phyloP scores from a whole-genome alignment of 2,797 vertebrate species.

The Epinephelus awoara region DNA sequence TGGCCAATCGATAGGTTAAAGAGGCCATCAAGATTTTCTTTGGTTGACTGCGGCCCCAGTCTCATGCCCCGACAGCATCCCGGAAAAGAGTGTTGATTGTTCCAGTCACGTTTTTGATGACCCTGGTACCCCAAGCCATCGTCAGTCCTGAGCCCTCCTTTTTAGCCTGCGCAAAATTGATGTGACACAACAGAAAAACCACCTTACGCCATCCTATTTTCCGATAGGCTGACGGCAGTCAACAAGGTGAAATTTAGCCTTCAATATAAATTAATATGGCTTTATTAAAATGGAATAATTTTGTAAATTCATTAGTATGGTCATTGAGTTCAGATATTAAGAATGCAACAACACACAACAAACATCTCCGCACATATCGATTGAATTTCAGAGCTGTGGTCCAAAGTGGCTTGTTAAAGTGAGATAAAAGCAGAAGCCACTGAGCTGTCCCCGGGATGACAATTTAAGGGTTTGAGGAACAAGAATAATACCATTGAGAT shows the following conservation, averaged over 20 bases:
- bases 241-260: background rate
- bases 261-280: background rate
- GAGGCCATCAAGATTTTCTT: too few species aligned
- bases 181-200: too few species aligned
- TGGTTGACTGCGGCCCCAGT: too few species aligned
- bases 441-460: conserved; percentile 12
- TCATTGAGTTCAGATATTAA: background rate
- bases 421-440: conserved; percentile 7
- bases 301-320: background rate
- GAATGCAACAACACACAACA: background rate
- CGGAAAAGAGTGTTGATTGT: too few species aligned
- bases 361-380: conserved; percentile 1
- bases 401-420: conserved; percentile 17
- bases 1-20: too few species aligned
- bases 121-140: too few species aligned
- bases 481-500: conserved; percentile 38
- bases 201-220: too few species aligned
- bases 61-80: too few species aligned
- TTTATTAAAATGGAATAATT: background rate
- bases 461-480: background rate
- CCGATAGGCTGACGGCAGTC: too few species aligned
- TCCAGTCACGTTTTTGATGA: too few species aligned
- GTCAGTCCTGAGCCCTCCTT: too few species aligned
- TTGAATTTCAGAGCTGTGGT: background rate
- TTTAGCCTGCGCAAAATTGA: too few species aligned